A percentile compares a stretch with the other conserved stretches of the same genome.
Conservation (phyloP, 1,140 invertebrate species). For the Whitmania pigra region DNA sequence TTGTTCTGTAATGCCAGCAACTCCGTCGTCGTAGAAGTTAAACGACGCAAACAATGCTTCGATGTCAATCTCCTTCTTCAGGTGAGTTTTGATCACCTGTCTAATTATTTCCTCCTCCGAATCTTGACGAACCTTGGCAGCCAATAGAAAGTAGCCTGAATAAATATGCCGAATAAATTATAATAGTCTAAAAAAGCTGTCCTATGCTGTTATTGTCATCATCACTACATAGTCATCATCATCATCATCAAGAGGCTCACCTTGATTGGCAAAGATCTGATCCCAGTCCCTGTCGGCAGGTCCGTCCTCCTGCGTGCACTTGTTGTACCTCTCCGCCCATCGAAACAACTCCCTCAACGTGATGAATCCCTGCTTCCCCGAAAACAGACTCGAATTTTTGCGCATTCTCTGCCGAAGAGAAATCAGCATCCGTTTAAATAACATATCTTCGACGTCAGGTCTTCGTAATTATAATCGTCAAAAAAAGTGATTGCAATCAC, state of each 20-base stretch:
- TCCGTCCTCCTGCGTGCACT: slow-evolving; percentile 26
- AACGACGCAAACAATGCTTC: slow-evolving; percentile 62
- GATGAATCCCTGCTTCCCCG: slow-evolving; percentile 85
- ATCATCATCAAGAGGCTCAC: slow-evolving; percentile 30
- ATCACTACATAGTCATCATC: too few species aligned
- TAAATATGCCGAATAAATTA: neutral
- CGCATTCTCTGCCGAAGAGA: slow-evolving; percentile 50
- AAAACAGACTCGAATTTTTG: slow-evolving; percentile 71
- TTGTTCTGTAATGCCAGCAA: neutral
- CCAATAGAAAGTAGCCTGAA: slow-evolving; percentile 71
- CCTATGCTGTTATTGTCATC: too few species aligned
- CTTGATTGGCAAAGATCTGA: slow-evolving; percentile 91
- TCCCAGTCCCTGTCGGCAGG: slow-evolving; percentile 78
- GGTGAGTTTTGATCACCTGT: slow-evolving; percentile 66
- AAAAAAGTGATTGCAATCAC: too few species aligned
- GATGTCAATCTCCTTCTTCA: slow-evolving; percentile 63
- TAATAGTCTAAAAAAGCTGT: neutral
- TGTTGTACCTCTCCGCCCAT: slow-evolving; percentile 85
- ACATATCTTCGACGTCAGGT: neutral
- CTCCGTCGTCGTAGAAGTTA: neutral
- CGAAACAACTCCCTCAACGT: slow-evolving; percentile 89
- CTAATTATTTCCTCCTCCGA: slow-evolving; percentile 61
- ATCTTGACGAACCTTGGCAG: slow-evolving; percentile 72
- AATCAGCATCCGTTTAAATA: too few species aligned
- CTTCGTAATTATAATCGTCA: neutral